Base-by-base conservation (phyloP, 2,113 vertebrate genomes). In the Syrrhaptes paradoxus region DNA sequence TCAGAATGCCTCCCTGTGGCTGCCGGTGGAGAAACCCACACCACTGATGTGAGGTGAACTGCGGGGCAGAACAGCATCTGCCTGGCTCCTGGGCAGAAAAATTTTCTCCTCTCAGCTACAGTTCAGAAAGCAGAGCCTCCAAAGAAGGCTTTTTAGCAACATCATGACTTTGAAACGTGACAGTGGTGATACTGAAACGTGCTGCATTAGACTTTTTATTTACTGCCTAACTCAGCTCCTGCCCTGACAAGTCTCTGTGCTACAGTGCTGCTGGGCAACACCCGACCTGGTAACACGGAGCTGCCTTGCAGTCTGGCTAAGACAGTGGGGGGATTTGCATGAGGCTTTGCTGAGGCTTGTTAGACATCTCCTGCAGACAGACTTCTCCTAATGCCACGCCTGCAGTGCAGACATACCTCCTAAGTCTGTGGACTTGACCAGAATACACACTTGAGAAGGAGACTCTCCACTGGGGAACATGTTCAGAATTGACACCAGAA, bases 51-150 rank as follows among this genome's bases (percentile, higher is more conserved):
- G 2, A 90, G 28, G 11, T 29, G 32, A 90, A 52, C 28, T 43
- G 4, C 0, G 2, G 6, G 4, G 10, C 2, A 4, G 63, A 85
- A 58, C 7, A 49, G 11, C 18, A 45, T 6, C 31, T 18, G 5
- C 21, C 31, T 51, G 36, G 34, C 29, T 58, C 41, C 25, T 32
- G 25, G 29, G 38, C 8, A 46, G 45, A 58, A 51, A 41, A 16
- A 19, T 38, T 18, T 45, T 63, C 45, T 80, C 28, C 54, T 51
- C 48, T 51, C 36, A 51, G 43, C 19, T 55, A 36, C 38, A 45
- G n/a, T 31, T 63, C 67, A 49, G 57, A 81, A 74, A 63, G 45
- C 8, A 74, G 45, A 52, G 41, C n/a, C 54, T 68, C 48, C n/a
- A 31, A 75, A 63, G 14, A 80, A 65, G 52, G 29, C 55, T 52